A percentile compares a stretch with the other conserved stretches of the same genome.
Evolutionary conservation across 1,140 invertebrate genomes (phyloP).

Genomic region (Alviniconcha marisindica): DNA sequence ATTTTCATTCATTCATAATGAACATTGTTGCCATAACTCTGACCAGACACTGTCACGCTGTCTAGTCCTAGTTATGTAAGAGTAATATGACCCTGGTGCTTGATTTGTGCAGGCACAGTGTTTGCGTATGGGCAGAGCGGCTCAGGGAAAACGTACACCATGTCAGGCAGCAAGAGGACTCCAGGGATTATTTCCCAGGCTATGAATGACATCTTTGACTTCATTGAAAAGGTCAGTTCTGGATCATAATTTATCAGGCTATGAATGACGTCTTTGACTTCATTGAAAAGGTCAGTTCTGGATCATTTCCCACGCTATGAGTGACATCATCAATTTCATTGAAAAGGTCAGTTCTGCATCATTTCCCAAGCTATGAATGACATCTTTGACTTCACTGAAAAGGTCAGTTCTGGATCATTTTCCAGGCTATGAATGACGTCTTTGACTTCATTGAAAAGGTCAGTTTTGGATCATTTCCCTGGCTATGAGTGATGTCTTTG

Average conservation of each 20-base stretch:
- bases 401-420: slow-evolving; percentile 87
- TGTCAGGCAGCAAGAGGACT: slow-evolving; percentile 94
- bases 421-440: slow-evolving; percentile 98
- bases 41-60: too few species aligned
- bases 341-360: too few species aligned
- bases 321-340: background rate
- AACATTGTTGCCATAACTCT: too few species aligned
- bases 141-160: slow-evolving; percentile 99
- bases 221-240: slow-evolving; percentile 85
- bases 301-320: background rate
- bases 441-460: slow-evolving; percentile 96
- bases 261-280: slow-evolving; percentile 99
- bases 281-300: slow-evolving; percentile 83
- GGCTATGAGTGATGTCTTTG: slow-evolving; percentile 99
- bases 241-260: slow-evolving; percentile 91
- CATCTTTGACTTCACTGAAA: slow-evolving; percentile 99
- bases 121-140: slow-evolving; percentile 99
- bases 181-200: slow-evolving; percentile 99
- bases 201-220: slow-evolving; percentile 99
- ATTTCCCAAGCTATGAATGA: slow-evolving; percentile 98
- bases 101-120: slow-evolving; percentile 87
- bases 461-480: slow-evolving; percentile 82
- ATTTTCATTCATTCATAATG: too few species aligned
- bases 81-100: background rate
- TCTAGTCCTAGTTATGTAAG: too few species aligned